Conservation (phyloP, 2,888 invertebrate species). For the Gortyna flavago region DNA sequence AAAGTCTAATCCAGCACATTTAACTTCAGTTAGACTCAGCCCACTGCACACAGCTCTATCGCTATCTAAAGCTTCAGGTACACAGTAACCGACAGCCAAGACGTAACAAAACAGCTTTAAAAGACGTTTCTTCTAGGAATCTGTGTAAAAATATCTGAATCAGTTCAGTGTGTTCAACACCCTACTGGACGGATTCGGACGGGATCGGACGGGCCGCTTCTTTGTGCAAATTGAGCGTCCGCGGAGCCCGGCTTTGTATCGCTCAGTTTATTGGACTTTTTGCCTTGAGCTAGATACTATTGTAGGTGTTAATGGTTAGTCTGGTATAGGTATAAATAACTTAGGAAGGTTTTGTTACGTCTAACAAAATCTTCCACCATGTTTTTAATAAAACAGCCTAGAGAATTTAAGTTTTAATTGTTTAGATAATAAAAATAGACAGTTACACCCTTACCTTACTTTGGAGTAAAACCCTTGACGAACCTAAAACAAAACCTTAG, state of each 20-base stretch:
- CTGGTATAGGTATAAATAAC: background rate
- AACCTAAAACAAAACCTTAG: background rate
- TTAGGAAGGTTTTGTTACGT: background rate
- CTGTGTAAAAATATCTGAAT: slow-evolving; percentile 42
- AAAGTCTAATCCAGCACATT: too few relatives aligned
- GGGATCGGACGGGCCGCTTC: slow-evolving; percentile 16
- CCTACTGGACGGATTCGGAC: slow-evolving; percentile 13
- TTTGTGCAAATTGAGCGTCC: slow-evolving; percentile 53
- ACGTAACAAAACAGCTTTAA: slow-evolving; percentile 17
- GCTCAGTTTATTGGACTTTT: slow-evolving; percentile 45
- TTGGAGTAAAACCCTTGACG: background rate
- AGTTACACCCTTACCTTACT: background rate
- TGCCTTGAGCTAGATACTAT: slow-evolving; percentile 7
- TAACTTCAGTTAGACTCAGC: background rate
- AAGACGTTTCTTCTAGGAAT: slow-evolving; percentile 5
- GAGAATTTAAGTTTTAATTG: background rate
- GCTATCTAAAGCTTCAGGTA: slow-evolving; percentile 4
- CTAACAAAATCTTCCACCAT: background rate
- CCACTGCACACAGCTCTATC: background rate
- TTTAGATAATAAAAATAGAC: background rate
- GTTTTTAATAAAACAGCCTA: background rate
- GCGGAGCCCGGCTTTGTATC: slow-evolving; percentile 18
- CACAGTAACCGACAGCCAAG: background rate
- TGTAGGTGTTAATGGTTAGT: background rate
- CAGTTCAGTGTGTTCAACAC: slow-evolving; percentile 31